Evolutionary conservation across 2,113 vertebrate genomes (phyloP), one percentile per base, ranked within the genome.

Genomic region (Heloderma charlesbogerti): DNA sequence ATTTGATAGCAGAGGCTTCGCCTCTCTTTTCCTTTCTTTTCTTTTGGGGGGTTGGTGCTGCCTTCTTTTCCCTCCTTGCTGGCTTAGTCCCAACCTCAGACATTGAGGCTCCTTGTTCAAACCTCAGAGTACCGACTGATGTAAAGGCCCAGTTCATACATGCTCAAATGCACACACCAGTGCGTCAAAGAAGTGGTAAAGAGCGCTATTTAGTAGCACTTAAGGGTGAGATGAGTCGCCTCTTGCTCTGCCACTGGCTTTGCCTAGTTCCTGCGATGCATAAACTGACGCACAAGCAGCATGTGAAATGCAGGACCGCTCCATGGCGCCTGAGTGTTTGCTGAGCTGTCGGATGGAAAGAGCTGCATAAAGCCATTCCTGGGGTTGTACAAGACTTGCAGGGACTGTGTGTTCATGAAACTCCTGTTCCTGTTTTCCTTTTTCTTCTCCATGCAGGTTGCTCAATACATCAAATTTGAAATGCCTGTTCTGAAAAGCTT

Each of bases 401-500:
- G 51, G 40, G 72, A 45, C 43, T 6, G n/a, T 40, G 31, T 3
- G 27, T 91, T 0, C 45, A 3, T 0, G 10, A 29, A 22, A 25
- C 6, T 66, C 84, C 20, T 20, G 31, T 0, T 63, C 74, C 2
- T 0, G 0, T 20, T 9, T 12, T 54, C 54, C 1, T 0, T 31
- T 79, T 67, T 29, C 25, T 60, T 80, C 71, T 43, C 1, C 15
- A 1, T 92, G 84, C 92, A 99, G 99, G 99, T 99, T 84, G 99
- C 99, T 34, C 99, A 99, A 95, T 99, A 99, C 92, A 99, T 99
- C 90, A 99, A 99, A 94, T 99, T 99, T 7, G 99, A 99, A 97
- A 99, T 99, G 98, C 99, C 99, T 0, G 99, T 99, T 57, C 98
- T 99, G 93, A 97, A 98, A 96, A 99, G 99, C 96, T 99, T 99